Evolutionary conservation across 2,113 vertebrate species (phyloP).

Genomic region (Motacilla tschutschensis): DNA sequence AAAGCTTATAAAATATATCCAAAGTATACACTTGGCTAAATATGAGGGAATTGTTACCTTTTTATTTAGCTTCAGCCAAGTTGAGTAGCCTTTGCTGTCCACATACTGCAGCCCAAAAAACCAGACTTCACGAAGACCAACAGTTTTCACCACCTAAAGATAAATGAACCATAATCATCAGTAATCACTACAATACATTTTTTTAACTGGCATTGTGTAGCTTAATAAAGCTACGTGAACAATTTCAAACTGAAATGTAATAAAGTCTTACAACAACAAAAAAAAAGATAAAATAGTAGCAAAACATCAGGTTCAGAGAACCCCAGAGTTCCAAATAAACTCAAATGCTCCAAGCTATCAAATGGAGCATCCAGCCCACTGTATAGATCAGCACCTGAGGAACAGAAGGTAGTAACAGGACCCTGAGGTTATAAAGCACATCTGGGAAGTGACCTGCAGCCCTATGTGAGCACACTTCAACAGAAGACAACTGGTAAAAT

Average conservation of each 20-base stretch:
- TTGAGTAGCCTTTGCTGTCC: conserved; percentile 95
- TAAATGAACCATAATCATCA: conserved; percentile 18
- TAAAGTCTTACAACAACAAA: neutral
- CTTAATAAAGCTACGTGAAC: neutral
- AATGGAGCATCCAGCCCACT: fast-evolving
- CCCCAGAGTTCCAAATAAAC: neutral
- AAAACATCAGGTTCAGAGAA: neutral
- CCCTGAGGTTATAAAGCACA: neutral
- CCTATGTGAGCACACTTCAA: neutral
- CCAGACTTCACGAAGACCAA: conserved; percentile 96
- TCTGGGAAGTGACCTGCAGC: neutral
- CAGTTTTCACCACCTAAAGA: conserved; percentile 94
- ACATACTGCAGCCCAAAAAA: conserved; percentile 97
- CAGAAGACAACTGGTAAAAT: neutral
- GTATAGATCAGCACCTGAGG: neutral
- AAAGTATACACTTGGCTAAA: neutral
- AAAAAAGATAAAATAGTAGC: neutral
- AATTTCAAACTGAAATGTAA: neutral
- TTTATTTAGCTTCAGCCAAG: conserved; percentile 97
- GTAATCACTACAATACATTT: neutral
- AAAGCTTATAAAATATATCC: neutral
- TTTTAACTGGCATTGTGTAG: neutral
- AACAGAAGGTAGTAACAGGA: neutral
- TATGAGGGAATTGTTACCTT: conserved; percentile 76
- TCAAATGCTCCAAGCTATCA: neutral